These are phyloP conservation scores for Drosophila fungiperda DNA, from an alignment of 2,888 invertebrate species.

Conservation along the genomic window DNA sequence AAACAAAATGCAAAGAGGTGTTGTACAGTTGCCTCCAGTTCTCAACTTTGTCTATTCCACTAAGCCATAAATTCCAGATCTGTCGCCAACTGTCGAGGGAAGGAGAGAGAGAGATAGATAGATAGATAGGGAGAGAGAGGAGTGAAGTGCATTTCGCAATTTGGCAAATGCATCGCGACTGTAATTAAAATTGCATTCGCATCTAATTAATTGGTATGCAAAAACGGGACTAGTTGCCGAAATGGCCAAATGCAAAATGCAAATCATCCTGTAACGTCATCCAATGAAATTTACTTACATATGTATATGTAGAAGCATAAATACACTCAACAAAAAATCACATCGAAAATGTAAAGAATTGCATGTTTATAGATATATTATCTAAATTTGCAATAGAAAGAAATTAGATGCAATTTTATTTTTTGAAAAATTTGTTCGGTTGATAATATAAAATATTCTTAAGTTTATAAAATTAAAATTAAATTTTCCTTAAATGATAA, in stretches of 20 bases:
- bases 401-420: accelerated
- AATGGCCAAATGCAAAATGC: constrained; percentile 76
- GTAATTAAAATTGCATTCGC: constrained; percentile 85
- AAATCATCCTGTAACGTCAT: constrained; percentile 63
- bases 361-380: background rate
- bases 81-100: constrained; percentile 11
- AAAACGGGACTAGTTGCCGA: constrained; percentile 72
- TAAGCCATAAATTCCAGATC: constrained; percentile 70
- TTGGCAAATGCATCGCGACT: constrained; percentile 74
- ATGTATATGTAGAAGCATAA: background rate
- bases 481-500: background rate
- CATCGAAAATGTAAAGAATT: accelerated
- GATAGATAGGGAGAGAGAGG: background rate
- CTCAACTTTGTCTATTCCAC: constrained; percentile 28
- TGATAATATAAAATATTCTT: background rate
- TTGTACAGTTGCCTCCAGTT: constrained; percentile 51
- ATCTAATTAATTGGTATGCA: constrained; percentile 84
- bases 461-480: background rate
- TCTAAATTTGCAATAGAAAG: background rate
- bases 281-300: constrained; percentile 42
- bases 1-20: constrained; percentile 7
- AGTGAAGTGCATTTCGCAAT: constrained; percentile 60
- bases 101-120: background rate
- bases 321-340: background rate
- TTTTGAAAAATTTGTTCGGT: background rate